A percentile compares a stretch with the other conserved stretches of the same genome.
phyloP scores from a whole-genome alignment of 1,140 invertebrate species.

The Amphibalanus amphitrite region DNA sequence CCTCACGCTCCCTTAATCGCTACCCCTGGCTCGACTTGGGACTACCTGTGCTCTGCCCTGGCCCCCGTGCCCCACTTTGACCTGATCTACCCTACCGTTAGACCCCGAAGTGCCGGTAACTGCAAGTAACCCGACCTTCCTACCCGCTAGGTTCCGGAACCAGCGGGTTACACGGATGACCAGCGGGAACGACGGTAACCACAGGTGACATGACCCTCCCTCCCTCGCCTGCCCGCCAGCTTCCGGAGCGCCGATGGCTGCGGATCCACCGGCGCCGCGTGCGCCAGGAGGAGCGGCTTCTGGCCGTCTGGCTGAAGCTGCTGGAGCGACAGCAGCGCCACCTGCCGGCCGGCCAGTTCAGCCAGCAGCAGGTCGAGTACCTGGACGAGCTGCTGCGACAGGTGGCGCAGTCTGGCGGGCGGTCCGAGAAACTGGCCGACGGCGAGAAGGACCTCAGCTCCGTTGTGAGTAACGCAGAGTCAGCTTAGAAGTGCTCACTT shows the following conservation, averaged over 20 bases:
- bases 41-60: too few species aligned
- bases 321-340: neutral
- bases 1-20: too few species aligned
- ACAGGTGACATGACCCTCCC: neutral
- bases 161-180: too few species aligned
- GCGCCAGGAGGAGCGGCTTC: neutral
- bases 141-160: too few species aligned
- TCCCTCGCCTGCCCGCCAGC: neutral
- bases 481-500: too few species aligned
- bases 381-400: neutral
- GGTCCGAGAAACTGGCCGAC: neutral
- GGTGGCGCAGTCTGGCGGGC: neutral
- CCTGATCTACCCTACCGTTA: too few species aligned
- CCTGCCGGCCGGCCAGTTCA: neutral
- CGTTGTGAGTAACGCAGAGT: slow-evolving; percentile 9
- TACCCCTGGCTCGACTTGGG: too few species aligned
- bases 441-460: slow-evolving; percentile 11
- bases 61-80: too few species aligned
- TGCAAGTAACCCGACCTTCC: too few species aligned
- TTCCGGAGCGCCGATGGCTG: neutral
- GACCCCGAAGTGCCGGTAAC: too few species aligned
- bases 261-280: neutral
- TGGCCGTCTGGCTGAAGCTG: neutral
- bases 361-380: neutral
- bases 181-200: too few species aligned